Conservation (phyloP, 2,113 vertebrate genomes). For the Lichenostomus cassidix region DNA sequence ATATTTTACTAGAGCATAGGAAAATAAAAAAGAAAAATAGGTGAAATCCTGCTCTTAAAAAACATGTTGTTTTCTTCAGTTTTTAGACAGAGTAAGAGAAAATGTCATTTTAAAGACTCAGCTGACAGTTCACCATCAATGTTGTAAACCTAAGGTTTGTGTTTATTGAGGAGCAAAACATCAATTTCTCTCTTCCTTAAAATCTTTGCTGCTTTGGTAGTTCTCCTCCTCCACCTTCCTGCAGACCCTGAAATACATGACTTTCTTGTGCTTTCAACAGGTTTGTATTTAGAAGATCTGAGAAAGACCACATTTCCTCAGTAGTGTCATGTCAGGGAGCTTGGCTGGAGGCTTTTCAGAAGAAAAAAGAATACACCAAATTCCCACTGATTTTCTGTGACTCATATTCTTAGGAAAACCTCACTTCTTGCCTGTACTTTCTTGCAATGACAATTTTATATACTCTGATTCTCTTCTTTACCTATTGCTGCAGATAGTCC, state of each 20-base stretch:
- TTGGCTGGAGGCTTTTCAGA: not conserved
- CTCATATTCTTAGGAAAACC: not conserved
- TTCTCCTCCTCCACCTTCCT: not conserved
- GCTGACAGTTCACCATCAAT: not conserved
- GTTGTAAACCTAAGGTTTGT: not conserved
- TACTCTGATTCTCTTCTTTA: not conserved
- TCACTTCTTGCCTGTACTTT: not conserved
- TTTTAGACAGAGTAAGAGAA: not conserved
- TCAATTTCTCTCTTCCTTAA: not conserved
- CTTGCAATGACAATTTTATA: slow-evolving; percentile 24
- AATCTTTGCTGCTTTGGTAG: not conserved
- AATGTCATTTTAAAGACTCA: not conserved
- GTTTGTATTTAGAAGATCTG: not conserved
- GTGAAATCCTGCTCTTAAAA: not conserved
- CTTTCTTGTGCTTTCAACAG: not conserved
- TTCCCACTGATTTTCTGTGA: not conserved
- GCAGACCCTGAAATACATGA: not conserved
- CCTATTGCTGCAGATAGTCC: not conserved
- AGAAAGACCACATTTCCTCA: not conserved
- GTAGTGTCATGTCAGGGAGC: not conserved
- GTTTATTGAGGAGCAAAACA: not conserved
- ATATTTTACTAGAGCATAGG: not conserved
- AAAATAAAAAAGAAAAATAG: not conserved
- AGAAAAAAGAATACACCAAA: not conserved
- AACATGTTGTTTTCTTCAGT: not conserved